Conservation (phyloP, 2,888 invertebrate genomes). For the Drosophila fungiperda region DNA sequence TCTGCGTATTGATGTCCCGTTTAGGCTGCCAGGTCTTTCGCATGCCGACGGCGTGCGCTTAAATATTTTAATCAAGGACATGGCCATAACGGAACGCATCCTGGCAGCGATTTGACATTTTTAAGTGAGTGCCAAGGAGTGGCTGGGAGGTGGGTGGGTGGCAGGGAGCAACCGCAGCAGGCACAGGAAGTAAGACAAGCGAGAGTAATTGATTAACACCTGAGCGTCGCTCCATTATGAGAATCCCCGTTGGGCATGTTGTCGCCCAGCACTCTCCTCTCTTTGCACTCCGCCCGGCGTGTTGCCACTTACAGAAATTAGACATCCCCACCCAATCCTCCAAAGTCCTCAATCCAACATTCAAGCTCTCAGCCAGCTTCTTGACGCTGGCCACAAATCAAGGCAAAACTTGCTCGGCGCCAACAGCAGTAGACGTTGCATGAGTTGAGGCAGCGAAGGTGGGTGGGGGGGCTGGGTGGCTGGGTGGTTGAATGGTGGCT, state of each 20-base stretch:
- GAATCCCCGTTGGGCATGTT: slow-evolving; percentile 35
- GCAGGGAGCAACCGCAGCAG: background rate
- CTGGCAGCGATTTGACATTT: slow-evolving; percentile 42
- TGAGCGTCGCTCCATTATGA: slow-evolving; percentile 59
- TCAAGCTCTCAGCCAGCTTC: slow-evolving; percentile 19
- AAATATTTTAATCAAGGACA: slow-evolving; percentile 63
- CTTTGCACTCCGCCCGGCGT: background rate
- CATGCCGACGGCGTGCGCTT: slow-evolving; percentile 47
- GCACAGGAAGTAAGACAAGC: slow-evolving; percentile 16
- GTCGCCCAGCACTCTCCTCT: slow-evolving; percentile 24
- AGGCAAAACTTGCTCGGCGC: slow-evolving; percentile 27
- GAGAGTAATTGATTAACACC: slow-evolving; percentile 71
- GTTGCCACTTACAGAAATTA: slow-evolving; percentile 63
- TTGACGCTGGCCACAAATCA: slow-evolving; percentile 53
- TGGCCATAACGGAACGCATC: slow-evolving; percentile 37
- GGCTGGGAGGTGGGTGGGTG: background rate
- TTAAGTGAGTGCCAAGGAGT: slow-evolving; percentile 23
- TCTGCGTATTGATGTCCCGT: slow-evolving; percentile 21
- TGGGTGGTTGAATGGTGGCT: background rate
- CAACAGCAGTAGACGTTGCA: slow-evolving; percentile 12
- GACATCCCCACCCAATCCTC: slow-evolving; percentile 5
- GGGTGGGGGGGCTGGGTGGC: background rate
- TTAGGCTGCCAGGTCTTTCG: slow-evolving; percentile 22
- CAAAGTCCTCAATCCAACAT: background rate
- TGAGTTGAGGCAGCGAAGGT: background rate